Evolutionary conservation across 2,888 invertebrate genomes (phyloP), one percentile per base, ranked within the genome.

Genomic region (Melanchra persicariae): DNA sequence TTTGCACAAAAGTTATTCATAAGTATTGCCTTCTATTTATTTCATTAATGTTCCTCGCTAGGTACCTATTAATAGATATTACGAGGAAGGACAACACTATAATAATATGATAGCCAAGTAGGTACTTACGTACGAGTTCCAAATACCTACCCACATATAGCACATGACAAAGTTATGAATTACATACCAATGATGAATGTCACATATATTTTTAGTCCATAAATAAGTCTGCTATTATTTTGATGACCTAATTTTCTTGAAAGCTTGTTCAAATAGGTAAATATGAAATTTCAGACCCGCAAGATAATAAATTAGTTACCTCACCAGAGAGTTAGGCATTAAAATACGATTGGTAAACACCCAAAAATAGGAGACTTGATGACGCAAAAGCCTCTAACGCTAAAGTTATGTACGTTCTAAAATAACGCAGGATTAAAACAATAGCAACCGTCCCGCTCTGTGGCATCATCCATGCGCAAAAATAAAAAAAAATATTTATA

Each of bases 11-110:
- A 1, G 10, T 68, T 12, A 51, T 15, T 24, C 22, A 70, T 55
- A 9, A 6, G 12, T n/a, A n/a, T n/a, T n/a, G 10, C 37, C 30
- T 47, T 34, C 34, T 45, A 63, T 19, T 22, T 26, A 47, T n/a
- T 45, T 54, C 5, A 70, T 70, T 45, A 45, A 55, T 70, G 26
- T 54, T n/a, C n/a, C 6, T 22, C 22, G 57, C 71, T 58, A n/a
- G n/a, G n/a, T n/a, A n/a, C n/a, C n/a, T n/a, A 71, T 47, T 15
- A 49, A 49, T 58, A 49, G n/a, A n/a, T 30, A 19, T 15, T 40
- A 47, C 34, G 49, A 59, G 73, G 70, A 71, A 69, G 45, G 54
- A 58, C 8, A 69, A 24, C 40, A 19, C 15, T 30, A 22, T 30
- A 40, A 26, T 26, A 55, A 24, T 24, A 8, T 43, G 17, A 6